Base-by-base conservation (phyloP, 2,113 vertebrate genomes). In the Rutilus rutilus region DNA sequence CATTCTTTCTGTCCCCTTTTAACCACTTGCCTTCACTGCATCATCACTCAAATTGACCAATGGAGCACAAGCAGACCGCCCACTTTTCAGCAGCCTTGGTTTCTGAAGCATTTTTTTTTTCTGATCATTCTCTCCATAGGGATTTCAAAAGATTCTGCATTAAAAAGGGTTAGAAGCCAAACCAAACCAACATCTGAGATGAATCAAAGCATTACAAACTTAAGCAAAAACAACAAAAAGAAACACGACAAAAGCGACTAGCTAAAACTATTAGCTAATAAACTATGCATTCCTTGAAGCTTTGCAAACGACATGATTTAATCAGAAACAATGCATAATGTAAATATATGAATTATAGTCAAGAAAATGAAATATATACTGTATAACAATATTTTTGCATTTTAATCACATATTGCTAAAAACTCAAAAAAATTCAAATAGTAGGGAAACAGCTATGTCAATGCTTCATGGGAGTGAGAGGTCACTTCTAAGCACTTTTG, bases 1-100 rank as follows among this genome's bases (percentile, higher is more conserved):
- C 90, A 88, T 87, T 85, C 33, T 67, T 23, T 10, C 59, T 85
- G 64, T 78, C 85, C 9, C 65, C n/a, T 52, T 73, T 85, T 11
- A 42, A 25, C 60, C 85, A 39, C 36, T 45, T 30, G 39, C 59
- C 50, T 42, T 65, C 75, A 65, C 39, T 54, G n/a, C n/a, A 9
- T 82, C 42, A 33, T 82, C 25, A n/a, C 45, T 82, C 45, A 65
- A 2, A 33, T 25, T 69, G 62, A 82, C 64, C 80, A 52, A 54
- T 65, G 50, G 27, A 54, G 50, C 47, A 27, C 75, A 54, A 19
- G 27, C 8, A 15, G 7, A 5, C 12, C 4, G 27, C 47, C 45
- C 17, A 21, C 75, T 77, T 77, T 30, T 77, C 14, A 77, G 75
- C 15, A 77, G 27, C 50, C 50, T 52, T 27, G n/a, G 45, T 10